These are phyloP conservation scores for Trisateles emortualis DNA, from an alignment of 2,888 invertebrate genomes.

Conservation along the genomic window DNA sequence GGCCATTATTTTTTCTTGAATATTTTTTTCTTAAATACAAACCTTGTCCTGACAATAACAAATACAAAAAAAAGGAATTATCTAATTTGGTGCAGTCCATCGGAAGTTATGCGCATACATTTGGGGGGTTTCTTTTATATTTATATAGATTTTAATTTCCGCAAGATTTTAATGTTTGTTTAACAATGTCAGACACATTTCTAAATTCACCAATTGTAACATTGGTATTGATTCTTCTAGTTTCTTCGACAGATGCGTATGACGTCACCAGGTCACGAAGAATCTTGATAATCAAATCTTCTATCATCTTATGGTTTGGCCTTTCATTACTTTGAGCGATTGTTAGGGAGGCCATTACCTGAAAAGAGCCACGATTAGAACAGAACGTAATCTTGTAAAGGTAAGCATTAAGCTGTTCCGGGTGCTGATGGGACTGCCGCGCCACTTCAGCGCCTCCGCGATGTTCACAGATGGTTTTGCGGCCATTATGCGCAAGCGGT, in stretches of 20 bases:
- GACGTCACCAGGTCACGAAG: constrained; percentile 59
- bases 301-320: constrained; percentile 49
- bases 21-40: too few relatives aligned
- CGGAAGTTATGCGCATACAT: too few relatives aligned
- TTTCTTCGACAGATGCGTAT: constrained; percentile 56
- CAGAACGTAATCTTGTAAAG: too few relatives aligned
- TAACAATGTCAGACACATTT: constrained; percentile 54
- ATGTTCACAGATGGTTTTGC: too few relatives aligned
- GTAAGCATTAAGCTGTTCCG: too few relatives aligned
- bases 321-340: constrained; percentile 53
- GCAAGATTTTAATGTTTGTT: constrained; percentile 60
- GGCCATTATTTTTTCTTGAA: too few relatives aligned
- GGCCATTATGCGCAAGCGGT: too few relatives aligned
- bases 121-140: too few relatives aligned
- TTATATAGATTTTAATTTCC: constrained; percentile 41
- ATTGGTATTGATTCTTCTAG: constrained; percentile 44
- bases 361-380: constrained; percentile 6
- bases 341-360: constrained; percentile 56
- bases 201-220: constrained; percentile 55
- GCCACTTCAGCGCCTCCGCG: too few relatives aligned
- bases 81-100: too few relatives aligned
- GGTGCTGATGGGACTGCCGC: not conserved
- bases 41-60: too few relatives aligned
- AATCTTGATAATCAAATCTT: constrained; percentile 46
- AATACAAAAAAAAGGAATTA: too few relatives aligned